phyloP scores from a whole-genome alignment of 2,888 invertebrate species.

The Stenodera caucasica region DNA sequence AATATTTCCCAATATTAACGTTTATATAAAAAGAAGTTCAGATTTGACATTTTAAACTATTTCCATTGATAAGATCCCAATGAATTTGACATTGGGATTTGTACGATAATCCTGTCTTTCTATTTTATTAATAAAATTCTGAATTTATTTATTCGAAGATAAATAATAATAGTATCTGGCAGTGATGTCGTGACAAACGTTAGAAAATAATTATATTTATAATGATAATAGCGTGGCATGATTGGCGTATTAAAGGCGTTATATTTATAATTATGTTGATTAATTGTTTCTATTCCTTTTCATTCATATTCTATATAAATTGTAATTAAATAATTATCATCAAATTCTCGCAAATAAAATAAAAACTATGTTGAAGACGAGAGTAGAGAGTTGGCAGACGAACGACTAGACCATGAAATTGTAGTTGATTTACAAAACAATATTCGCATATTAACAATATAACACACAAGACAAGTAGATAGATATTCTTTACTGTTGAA shows the following conservation, averaged over 20 bases:
- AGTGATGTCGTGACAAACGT: background rate
- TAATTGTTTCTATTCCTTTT: background rate
- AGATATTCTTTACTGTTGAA: background rate
- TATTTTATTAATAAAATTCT: background rate
- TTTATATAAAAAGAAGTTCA: conserved; percentile 19
- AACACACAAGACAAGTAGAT: background rate
- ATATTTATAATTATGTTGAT: background rate
- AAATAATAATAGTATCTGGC: background rate
- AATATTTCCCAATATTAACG: conserved; percentile 53
- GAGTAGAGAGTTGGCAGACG: background rate
- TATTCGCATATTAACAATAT: conserved; percentile 1
- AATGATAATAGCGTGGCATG: background rate
- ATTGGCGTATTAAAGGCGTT: background rate
- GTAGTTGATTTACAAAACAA: background rate
- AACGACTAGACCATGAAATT: conserved; percentile 6
- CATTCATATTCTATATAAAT: background rate
- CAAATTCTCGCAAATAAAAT: background rate
- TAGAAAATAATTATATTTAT: background rate
- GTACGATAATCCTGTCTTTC: conserved; percentile 8
- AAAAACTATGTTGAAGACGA: background rate
- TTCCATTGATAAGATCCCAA: conserved; percentile 46
- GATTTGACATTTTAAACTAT: conserved; percentile 49
- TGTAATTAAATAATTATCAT: conserved; percentile 3
- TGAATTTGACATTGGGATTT: conserved; percentile 43
- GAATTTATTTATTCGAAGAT: background rate